A percentile compares a stretch with the other conserved stretches of the same genome.
These are phyloP conservation scores for Adelges cooleyi DNA, from an alignment of 1,140 invertebrate species.

Conservation along the genomic window DNA sequence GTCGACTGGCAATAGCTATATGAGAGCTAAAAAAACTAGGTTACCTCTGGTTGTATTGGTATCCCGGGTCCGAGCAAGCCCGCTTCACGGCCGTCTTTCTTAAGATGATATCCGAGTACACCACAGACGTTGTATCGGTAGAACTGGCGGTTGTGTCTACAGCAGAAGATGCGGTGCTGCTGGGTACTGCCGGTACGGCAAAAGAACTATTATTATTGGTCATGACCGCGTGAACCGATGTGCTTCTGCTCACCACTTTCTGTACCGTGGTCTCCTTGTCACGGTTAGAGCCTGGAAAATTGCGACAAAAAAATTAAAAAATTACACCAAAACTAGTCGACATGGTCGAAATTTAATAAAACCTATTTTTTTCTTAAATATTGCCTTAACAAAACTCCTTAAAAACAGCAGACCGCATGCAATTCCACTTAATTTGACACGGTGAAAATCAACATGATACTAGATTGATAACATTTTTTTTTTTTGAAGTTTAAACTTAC, in stretches of 20 bases:
- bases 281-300: not conserved
- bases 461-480: too few species aligned
- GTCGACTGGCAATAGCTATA: too few species aligned
- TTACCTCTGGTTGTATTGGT: constrained; percentile 29
- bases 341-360: too few species aligned
- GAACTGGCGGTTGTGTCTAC: constrained; percentile 13
- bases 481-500: too few species aligned
- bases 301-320: too few species aligned
- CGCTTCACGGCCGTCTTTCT: constrained; percentile 31
- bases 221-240: constrained; percentile 12
- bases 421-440: too few species aligned
- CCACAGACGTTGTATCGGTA: constrained; percentile 13
- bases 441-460: too few species aligned
- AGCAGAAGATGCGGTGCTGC: not conserved
- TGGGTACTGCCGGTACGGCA: not conserved
- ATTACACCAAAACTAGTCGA: not conserved
- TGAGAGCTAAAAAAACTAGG: too few species aligned
- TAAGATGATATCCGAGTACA: not conserved
- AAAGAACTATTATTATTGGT: constrained; percentile 8
- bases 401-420: too few species aligned
- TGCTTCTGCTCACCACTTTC: constrained; percentile 11
- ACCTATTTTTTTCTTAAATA: too few species aligned
- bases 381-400: too few species aligned
- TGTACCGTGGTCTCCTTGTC: constrained; percentile 10
- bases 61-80: constrained; percentile 33